A percentile compares a stretch with the other conserved stretches of the same genome.
Evolutionary conservation across 2,888 invertebrate species (phyloP).

Genomic region (Ceramica pisi): DNA sequence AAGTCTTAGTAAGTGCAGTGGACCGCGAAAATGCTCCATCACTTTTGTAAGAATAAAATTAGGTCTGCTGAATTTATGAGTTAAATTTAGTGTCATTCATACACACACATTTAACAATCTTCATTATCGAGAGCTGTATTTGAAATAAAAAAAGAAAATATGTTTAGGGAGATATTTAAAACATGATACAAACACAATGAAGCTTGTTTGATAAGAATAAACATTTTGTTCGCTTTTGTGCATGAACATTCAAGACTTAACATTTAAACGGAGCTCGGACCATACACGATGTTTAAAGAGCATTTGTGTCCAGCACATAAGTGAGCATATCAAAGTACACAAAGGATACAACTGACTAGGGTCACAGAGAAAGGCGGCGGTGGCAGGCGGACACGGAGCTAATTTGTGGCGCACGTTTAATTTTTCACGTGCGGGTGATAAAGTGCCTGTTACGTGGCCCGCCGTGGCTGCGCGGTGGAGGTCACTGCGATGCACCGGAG

Average conservation of each 20-base stretch:
- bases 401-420: conserved; percentile 19
- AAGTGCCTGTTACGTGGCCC: conserved; percentile 14
- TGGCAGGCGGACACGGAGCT: conserved; percentile 13
- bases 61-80: neutral
- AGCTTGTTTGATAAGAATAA: no score
- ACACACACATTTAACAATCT: neutral
- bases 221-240: no score
- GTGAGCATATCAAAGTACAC: neutral
- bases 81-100: neutral
- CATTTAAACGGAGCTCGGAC: neutral
- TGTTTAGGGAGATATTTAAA: no score
- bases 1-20: neutral
- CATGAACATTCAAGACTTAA: no score
- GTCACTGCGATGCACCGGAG: conserved; percentile 13
- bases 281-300: neutral
- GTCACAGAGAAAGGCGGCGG: neutral
- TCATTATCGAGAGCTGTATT: neutral
- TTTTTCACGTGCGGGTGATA: conserved; percentile 45
- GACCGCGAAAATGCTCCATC: neutral
- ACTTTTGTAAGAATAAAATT: neutral
- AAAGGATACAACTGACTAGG: neutral
- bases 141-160: neutral
- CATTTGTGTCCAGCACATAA: neutral
- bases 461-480: neutral
- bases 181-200: no score